phyloP scores from a whole-genome alignment of 2,113 vertebrate genomes.

The Eptatretus burgeri region DNA sequence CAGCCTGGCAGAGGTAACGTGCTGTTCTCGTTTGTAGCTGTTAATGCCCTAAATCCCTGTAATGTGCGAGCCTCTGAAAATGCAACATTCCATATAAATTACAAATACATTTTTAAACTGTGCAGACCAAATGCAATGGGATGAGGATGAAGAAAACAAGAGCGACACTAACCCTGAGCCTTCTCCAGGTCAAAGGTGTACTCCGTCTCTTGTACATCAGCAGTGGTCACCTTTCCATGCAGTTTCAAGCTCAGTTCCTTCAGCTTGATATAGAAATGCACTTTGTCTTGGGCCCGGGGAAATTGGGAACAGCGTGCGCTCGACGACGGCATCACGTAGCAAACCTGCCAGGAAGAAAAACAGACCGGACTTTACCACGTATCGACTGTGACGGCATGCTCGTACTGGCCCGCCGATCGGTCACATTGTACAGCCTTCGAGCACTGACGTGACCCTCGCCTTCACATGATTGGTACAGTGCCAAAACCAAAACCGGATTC shows the following conservation, averaged over 20 bases:
- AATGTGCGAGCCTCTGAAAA: background rate
- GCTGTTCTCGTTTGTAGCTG: too few relatives aligned
- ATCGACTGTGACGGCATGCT: background rate
- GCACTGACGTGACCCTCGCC: too few relatives aligned
- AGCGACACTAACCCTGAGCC: conserved; percentile 37
- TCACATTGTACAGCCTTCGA: too few relatives aligned
- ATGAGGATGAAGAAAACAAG: background rate
- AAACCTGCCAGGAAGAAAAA: conserved; percentile 22
- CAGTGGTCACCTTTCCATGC: conserved; percentile 25
- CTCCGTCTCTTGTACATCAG: conserved; percentile 44
- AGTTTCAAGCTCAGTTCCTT: conserved; percentile 61
- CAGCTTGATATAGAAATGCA: conserved; percentile 92
- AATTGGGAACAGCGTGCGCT: conserved; percentile 92
- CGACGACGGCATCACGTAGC: conserved; percentile 88
- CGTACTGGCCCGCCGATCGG: background rate
- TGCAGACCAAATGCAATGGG: background rate
- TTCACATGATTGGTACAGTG: too few relatives aligned
- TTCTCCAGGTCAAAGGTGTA: conserved; percentile 50
- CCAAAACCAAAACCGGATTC: too few relatives aligned
- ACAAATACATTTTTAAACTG: background rate
- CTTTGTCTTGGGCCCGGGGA: conserved; percentile 87
- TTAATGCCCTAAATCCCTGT: background rate
- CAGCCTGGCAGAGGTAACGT: too few relatives aligned
- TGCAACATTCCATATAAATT: background rate
- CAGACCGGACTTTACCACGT: background rate